Percentiles rank a stretch among this genome's conserved stretches.
Conservation (phyloP, 2,797 vertebrate genomes). For the Bucorvus abyssinicus region DNA sequence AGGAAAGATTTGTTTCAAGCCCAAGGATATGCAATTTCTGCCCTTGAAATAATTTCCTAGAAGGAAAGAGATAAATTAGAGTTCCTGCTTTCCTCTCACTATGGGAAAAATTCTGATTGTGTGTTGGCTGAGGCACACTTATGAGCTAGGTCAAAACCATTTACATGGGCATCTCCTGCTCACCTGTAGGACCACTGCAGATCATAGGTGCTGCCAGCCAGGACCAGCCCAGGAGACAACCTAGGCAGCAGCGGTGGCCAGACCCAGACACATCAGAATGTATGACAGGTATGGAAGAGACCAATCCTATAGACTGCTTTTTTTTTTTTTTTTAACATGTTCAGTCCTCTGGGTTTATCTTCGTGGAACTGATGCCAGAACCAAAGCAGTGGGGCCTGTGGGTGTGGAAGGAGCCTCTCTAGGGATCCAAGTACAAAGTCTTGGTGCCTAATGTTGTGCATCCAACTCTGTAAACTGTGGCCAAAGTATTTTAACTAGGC, state of each 20-base stretch:
- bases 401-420: background rate
- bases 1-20: slow-evolving; percentile 39
- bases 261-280: background rate
- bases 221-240: background rate
- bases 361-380: rapidly evolving
- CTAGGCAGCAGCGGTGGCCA: background rate
- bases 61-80: slow-evolving; percentile 47
- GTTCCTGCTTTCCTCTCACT: background rate
- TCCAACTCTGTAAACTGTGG: slow-evolving; percentile 9
- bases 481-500: slow-evolving; percentile 28
- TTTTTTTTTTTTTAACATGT: rapidly evolving
- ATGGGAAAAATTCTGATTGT: background rate
- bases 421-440: background rate
- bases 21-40: slow-evolving; percentile 55
- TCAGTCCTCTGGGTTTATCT: background rate
- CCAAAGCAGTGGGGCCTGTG: background rate
- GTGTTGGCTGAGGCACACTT: background rate
- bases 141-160: background rate
- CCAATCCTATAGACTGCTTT: rapidly evolving
- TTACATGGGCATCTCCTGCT: background rate
- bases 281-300: background rate
- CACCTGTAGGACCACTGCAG: background rate
- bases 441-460: background rate
- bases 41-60: slow-evolving; percentile 54
- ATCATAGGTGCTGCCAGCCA: background rate